These are phyloP conservation scores for Thomomys bottae DNA, from an alignment of 2,113 vertebrate genomes.

Conservation along the genomic window DNA sequence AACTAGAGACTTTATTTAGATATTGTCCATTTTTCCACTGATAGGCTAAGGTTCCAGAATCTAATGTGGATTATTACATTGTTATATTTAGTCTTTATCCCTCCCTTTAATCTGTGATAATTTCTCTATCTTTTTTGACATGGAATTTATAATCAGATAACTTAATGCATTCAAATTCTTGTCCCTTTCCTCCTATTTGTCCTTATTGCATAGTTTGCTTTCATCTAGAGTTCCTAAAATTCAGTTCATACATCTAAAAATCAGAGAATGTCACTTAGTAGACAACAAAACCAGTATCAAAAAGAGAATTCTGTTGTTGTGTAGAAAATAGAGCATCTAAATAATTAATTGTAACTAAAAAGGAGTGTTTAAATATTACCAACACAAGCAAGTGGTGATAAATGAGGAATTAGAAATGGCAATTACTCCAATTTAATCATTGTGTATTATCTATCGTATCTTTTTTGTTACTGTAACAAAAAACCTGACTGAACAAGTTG, in stretches of 20 bases:
- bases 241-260: not conserved
- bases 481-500: not conserved
- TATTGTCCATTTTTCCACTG: not conserved
- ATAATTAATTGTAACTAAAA: not conserved
- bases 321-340: too few relatives aligned
- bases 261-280: not conserved
- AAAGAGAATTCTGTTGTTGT: too few relatives aligned
- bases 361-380: not conserved
- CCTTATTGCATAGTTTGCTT: not conserved
- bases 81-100: not conserved
- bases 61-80: not conserved
- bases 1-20: not conserved
- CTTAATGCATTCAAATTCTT: not conserved
- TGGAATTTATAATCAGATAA: not conserved
- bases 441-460: not conserved
- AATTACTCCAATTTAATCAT: not conserved
- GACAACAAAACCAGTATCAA: too few relatives aligned
- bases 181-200: not conserved
- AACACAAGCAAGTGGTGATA: not conserved
- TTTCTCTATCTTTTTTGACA: not conserved
- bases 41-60: not conserved
- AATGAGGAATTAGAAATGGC: not conserved
- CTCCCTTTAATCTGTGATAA: not conserved
- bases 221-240: not conserved
- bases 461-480: not conserved